Evolutionary conservation across 53 echinoderm and acorn worm genomes (phyloP).

Genomic region (Echinometra lucunter): DNA sequence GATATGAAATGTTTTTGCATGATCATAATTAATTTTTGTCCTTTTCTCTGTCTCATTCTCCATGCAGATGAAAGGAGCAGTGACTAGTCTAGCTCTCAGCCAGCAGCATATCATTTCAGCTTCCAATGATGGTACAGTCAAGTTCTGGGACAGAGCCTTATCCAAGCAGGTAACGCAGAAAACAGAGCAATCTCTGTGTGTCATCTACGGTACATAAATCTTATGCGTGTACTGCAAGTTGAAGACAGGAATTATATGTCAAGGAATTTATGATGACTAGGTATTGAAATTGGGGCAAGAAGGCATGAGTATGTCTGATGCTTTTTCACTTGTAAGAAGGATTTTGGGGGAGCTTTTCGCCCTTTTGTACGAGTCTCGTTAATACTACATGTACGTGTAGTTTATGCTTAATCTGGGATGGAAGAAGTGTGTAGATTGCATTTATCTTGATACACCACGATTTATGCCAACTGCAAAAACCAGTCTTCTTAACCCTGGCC

Average conservation of each 20-base stretch:
- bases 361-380: background rate
- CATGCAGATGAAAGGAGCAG: conserved; percentile 76
- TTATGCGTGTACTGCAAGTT: background rate
- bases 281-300: background rate
- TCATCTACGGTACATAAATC: background rate
- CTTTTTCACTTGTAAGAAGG: background rate
- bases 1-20: background rate
- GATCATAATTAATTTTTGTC: background rate
- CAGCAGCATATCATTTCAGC: conserved; percentile 80
- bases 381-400: background rate
- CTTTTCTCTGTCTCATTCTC: background rate
- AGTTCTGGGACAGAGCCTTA: conserved; percentile 77
- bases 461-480: background rate
- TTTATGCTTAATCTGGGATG: background rate
- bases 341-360: no score
- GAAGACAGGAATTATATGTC: background rate
- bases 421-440: background rate
- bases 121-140: conserved; percentile 82
- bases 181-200: background rate
- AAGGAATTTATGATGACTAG: background rate
- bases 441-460: background rate
- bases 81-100: conserved; percentile 73
- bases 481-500: background rate
- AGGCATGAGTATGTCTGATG: background rate
- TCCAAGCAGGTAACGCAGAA: conserved; percentile 79